Percentiles rank a stretch among this genome's conserved stretches.
Conservation (phyloP, 2,797 vertebrate species). For the Jordanella pulchra region DNA sequence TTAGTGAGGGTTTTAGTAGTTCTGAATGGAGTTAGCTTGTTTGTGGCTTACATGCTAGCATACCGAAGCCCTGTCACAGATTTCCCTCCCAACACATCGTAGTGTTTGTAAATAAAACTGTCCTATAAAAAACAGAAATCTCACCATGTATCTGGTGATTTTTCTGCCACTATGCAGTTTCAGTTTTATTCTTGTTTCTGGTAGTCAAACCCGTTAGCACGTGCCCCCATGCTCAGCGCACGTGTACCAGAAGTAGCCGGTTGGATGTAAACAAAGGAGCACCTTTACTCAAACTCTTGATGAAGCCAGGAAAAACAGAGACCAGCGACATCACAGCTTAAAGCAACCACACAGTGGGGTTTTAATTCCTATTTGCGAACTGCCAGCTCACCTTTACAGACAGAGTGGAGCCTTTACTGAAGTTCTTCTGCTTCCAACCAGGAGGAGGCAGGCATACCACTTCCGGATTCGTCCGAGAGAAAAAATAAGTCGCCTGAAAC, state of each 20-base stretch:
- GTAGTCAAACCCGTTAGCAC: slow-evolving; percentile 27
- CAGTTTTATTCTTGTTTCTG: not conserved
- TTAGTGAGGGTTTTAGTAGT: not conserved
- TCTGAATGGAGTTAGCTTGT: not conserved
- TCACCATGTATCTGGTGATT: not conserved
- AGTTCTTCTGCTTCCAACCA: slow-evolving; percentile 27
- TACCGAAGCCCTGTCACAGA: not conserved
- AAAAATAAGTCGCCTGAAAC: slow-evolving; percentile 70
- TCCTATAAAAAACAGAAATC: not conserved
- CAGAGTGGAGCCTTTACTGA: slow-evolving; percentile 28
- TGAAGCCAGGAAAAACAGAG: not conserved
- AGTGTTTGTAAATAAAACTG: not conserved
- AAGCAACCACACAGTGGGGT: fast-evolving
- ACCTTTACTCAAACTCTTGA: slow-evolving; percentile 7
- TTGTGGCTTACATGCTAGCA: not conserved
- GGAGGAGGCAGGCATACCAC: slow-evolving; percentile 36
- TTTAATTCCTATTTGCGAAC: not conserved
- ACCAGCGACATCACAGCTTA: fast-evolving
- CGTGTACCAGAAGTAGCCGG: slow-evolving; percentile 66
- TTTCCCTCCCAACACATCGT: not conserved
- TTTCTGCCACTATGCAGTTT: not conserved
- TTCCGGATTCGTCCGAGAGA: slow-evolving; percentile 68
- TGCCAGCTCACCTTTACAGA: slow-evolving; percentile 65
- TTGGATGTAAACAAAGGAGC: slow-evolving; percentile 70
- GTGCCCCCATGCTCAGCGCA: slow-evolving; percentile 50